Evolutionary conservation across 2,888 invertebrate genomes (phyloP), one percentile per base, ranked within the genome.

Genomic region (Eupeodes luniger): DNA sequence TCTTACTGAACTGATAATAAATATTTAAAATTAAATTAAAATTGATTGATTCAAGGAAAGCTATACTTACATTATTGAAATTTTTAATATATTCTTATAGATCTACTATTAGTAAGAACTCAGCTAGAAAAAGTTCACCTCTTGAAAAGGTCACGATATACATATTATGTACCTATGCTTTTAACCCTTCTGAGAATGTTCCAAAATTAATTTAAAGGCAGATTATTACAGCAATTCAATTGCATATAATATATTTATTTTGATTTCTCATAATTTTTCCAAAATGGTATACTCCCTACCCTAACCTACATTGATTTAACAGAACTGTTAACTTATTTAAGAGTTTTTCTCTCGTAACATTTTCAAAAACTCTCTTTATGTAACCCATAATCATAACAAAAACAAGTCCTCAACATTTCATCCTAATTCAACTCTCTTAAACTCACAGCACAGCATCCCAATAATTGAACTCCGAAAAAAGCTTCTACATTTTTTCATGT

Each of bases 401-500:
- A 16, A n/a, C n/a, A n/a, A n/a, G n/a, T n/a, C 16, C 62, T 16
- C 11, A 6, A 44, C 16, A 62, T 44, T 69, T 16, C 36, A 11
- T 36, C 69, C 69, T 34, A 40, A 69, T n/a, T 36, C 0, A 7
- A 36, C 34, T 47, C 47, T 44, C 62, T 62, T 16, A 11, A 19
- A 4, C n/a, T n/a, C 59, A 57, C 76, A 77, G 69, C 69, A 81
- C 81, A 36, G 40, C 40, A 40, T 77, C 81, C 62, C 74, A 12
- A 27, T 27, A 40, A n/a, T 53, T 36, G 9, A 12, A 79, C 84
- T 84, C 87, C 87, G 87, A 66, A 87, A 27, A 86, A 86, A 85
- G 85, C 81, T 85, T 67, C 49, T 47, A 1, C 12, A 12, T 0
- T 4, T 40, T 5, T 40, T 0, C 40, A 40, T 40, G 40, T 9